Conservation (phyloP, 2,113 vertebrate species). For the Anser cygnoides region DNA sequence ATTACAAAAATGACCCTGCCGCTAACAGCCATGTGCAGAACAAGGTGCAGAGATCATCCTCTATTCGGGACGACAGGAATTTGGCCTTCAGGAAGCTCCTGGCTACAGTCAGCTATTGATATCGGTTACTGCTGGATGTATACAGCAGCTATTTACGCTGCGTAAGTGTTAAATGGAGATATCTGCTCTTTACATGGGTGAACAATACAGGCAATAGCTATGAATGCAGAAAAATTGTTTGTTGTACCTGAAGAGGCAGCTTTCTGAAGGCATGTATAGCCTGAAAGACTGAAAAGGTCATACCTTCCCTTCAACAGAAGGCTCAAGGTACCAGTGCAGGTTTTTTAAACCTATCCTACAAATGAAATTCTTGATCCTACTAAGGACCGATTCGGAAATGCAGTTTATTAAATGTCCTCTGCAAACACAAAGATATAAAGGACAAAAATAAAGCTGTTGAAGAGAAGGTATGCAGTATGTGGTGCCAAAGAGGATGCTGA, state of each 20-base stretch:
- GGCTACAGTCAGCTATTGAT: neutral
- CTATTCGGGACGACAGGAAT: neutral
- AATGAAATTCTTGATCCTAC: no score
- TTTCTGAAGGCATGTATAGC: neutral
- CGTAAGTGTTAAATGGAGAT: fast-evolving
- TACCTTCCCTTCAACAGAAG: neutral
- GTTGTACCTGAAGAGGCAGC: neutral
- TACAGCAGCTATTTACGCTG: neutral
- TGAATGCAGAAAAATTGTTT: fast-evolving
- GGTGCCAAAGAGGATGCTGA: neutral
- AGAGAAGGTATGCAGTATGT: neutral
- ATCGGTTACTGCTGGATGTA: fast-evolving
- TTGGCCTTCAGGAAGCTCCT: neutral
- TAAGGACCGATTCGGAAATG: neutral
- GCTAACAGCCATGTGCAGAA: neutral
- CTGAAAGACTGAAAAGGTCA: neutral
- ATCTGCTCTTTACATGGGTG: no score
- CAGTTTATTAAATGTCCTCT: neutral
- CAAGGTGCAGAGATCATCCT: neutral
- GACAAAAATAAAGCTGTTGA: neutral
- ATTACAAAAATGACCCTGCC: neutral
- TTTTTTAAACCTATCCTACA: neutral
- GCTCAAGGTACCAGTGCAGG: fast-evolving
- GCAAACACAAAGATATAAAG: neutral
- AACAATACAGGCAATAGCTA: neutral